A percentile compares a stretch with the other conserved stretches of the same genome.
Evolutionary conservation across 2,113 vertebrate genomes (phyloP).

Genomic region (Agelaius phoeniceus): DNA sequence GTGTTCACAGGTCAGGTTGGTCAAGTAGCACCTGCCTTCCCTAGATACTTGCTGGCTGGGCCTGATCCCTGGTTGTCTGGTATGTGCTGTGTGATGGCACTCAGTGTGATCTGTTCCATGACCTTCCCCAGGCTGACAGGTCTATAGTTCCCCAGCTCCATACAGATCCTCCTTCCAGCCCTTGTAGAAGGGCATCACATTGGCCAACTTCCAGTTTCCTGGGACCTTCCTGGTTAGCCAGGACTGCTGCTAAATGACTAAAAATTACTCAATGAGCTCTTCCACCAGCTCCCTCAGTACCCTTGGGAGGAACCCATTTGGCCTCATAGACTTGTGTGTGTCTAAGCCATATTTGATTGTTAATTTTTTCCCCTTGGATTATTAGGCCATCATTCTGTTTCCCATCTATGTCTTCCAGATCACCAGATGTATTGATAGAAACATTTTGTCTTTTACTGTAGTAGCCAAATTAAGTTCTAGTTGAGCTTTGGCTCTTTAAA

Average conservation of each 20-base stretch:
- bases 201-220: not conserved
- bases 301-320: not conserved
- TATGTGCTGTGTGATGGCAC: rapidly evolving
- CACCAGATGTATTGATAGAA: not conserved
- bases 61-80: not conserved
- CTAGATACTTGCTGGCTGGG: not conserved
- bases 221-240: not conserved
- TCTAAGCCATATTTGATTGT: not conserved
- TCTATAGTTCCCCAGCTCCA: too few relatives aligned
- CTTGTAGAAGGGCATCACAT: too few relatives aligned
- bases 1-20: not conserved
- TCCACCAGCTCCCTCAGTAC: not conserved
- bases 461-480: not conserved
- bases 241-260: not conserved
- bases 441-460: not conserved
- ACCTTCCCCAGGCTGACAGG: not conserved
- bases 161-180: not conserved
- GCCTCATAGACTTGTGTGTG: not conserved
- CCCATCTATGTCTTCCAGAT: not conserved
- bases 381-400: too few relatives aligned
- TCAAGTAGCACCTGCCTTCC: not conserved
- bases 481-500: not conserved
- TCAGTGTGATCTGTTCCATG: not conserved
- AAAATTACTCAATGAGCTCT: not conserved
- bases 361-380: not conserved